Percentiles rank a stretch among this genome's conserved stretches.
Evolutionary conservation across 23 tunicate species (phyloP).

Genomic region (Trididemnum clinides): DNA sequence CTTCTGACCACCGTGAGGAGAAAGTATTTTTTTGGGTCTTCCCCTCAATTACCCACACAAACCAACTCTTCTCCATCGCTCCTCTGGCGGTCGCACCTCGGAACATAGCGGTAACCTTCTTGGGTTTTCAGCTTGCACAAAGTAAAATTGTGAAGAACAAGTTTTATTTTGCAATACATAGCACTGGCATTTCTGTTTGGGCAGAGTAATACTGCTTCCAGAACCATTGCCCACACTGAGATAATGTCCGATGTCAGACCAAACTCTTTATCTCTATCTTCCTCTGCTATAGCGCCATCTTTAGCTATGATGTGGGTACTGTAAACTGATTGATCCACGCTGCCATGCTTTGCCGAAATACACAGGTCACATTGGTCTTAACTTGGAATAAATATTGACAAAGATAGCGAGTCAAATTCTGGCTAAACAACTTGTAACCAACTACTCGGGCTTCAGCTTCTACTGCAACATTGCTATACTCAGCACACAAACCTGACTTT

Average conservation of each 20-base stretch:
- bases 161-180: neutral
- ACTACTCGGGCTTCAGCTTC: neutral
- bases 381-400: neutral
- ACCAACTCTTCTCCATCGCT: too few species aligned
- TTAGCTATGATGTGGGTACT: neutral
- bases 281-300: neutral
- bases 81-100: too few species aligned
- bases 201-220: neutral
- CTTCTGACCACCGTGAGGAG: too few species aligned
- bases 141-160: neutral
- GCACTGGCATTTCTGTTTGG: neutral
- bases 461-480: neutral
- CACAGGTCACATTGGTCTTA: neutral
- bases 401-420: neutral
- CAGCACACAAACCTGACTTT: neutral
- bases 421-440: neutral
- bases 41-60: too few species aligned
- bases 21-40: too few species aligned
- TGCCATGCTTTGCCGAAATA: neutral
- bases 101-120: conserved; percentile 2
- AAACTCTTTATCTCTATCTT: neutral
- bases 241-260: neutral
- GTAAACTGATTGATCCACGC: neutral
- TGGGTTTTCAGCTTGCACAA: neutral
- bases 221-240: conserved; percentile 9